Base-by-base conservation (phyloP, 2,888 invertebrate genomes). In the Callyntrura guangdongensis region DNA sequence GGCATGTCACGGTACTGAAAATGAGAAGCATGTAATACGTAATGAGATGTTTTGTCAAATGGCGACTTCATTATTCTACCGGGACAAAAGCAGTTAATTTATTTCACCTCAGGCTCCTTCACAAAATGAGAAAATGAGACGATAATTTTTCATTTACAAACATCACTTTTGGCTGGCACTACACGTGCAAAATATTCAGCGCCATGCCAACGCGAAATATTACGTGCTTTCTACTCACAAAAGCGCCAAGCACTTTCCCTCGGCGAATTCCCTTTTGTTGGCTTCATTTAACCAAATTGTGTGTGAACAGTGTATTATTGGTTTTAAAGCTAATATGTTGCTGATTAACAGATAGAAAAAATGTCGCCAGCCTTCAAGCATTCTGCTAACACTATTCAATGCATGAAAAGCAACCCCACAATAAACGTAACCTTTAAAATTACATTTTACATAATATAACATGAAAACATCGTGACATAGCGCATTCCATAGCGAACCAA, bases 101-200 rank as follows among this genome's bases (percentile, higher is more conserved):
- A 90, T 90, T 90, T 86, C 90, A 90, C 90, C 90, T 90, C 90
- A 90, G 90, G 90, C 90, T 90, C 90, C 86, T 49, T 49, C 36
- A 67, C 72, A 79, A 53, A 14, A 20, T n/a, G n/a, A 74, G 69
- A 81, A 89, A 82, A 89, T 90, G 81, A 69, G 79, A 85, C 85
- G 64, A 14, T 79, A 27, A 90, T 90, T 85, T 85, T 90, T 90
- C 90, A 85, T 85, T 49, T 20, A 36, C 86, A 11, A 53, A 61
- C 36, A 36, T 36, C 36, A 36, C 36, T 36, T 2, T 36, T 22
- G 53, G 20, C n/a, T 22, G 9, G 17, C 77, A 77, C 12, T 20
- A 27, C 53, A 79, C 20, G 56, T 64, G 22, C 45, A 47, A 74
- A 74, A 74, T 4, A 6, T 74, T 17, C 53, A 64, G 20, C 64